These are phyloP conservation scores for Diorhabda carinulata DNA, from an alignment of 1,140 invertebrate genomes.

Conservation along the genomic window DNA sequence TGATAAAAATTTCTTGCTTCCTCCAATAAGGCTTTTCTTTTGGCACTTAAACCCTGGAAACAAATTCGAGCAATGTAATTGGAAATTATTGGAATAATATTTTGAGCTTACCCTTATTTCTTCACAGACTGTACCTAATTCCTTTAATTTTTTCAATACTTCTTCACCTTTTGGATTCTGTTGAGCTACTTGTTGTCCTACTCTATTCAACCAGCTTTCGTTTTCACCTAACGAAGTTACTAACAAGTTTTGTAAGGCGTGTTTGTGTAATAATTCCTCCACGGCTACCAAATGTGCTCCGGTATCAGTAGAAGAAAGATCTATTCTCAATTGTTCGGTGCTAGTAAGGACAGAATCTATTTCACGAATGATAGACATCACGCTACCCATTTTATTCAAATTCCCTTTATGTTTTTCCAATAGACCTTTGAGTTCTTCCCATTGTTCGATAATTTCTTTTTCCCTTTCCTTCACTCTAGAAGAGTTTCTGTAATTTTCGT, in stretches of 20 bases:
- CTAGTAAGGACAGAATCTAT: slow-evolving; percentile 85
- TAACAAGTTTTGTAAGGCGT: slow-evolving; percentile 87
- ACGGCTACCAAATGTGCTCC: slow-evolving; percentile 89
- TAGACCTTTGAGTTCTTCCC: slow-evolving; percentile 80
- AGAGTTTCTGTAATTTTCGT: slow-evolving; percentile 87
- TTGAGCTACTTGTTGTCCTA: slow-evolving; percentile 52
- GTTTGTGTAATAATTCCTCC: slow-evolving; percentile 90
- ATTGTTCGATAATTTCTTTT: slow-evolving; percentile 81
- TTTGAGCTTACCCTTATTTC: background rate
- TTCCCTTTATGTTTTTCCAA: slow-evolving; percentile 82
- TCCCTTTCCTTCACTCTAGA: slow-evolving; percentile 79
- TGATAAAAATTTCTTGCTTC: slow-evolving; percentile 92
- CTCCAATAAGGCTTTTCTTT: slow-evolving; percentile 77
- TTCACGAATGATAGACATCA: slow-evolving; percentile 85
- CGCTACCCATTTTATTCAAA: slow-evolving; percentile 68
- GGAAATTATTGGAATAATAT: background rate
- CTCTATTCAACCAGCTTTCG: slow-evolving; percentile 70
- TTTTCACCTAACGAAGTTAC: slow-evolving; percentile 81
- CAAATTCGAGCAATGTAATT: background rate
- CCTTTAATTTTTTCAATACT: slow-evolving; percentile 37
- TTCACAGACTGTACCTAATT: slow-evolving; percentile 38
- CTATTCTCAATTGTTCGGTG: slow-evolving; percentile 74
- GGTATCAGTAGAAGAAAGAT: slow-evolving; percentile 82
- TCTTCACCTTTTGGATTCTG: slow-evolving; percentile 43
- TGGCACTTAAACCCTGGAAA: slow-evolving; percentile 54